These are phyloP conservation scores for Hyalella azteca DNA, from an alignment of 2,888 invertebrate genomes.

Conservation along the genomic window DNA sequence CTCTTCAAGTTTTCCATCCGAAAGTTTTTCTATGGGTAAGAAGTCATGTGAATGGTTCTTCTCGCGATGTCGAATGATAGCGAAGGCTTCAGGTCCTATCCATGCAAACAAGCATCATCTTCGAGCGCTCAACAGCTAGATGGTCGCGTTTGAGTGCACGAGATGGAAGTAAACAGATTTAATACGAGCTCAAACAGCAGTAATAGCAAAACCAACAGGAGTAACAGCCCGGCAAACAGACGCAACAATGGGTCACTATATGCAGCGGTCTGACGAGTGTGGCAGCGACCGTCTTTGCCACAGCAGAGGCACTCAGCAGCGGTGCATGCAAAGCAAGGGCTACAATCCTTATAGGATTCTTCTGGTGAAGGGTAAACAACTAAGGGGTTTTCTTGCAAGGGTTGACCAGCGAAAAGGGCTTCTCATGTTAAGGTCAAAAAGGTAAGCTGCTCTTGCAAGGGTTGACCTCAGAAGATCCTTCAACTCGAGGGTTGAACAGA, in stretches of 20 bases:
- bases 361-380: too few species aligned
- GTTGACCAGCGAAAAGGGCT: too few species aligned
- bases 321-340: too few species aligned
- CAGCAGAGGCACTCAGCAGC: background rate
- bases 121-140: constrained; percentile 4
- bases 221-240: constrained; percentile 22
- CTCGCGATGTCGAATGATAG: background rate
- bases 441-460: too few species aligned
- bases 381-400: too few species aligned
- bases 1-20: too few species aligned
- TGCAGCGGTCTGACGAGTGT: background rate
- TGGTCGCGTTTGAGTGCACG: constrained; percentile 13
- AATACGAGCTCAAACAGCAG: constrained; percentile 21
- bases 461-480: too few species aligned
- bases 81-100: too few species aligned
- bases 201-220: constrained; percentile 23
- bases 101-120: constrained; percentile 22
- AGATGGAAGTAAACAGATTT: constrained; percentile 17
- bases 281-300: background rate
- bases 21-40: too few species aligned
- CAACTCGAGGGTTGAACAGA: too few species aligned
- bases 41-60: background rate
- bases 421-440: too few species aligned
- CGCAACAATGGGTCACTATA: constrained; percentile 27
- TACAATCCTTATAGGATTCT: too few species aligned